Evolutionary conservation across 1,140 invertebrate species (phyloP).

Genomic region (Leguminivora glycinivorella): DNA sequence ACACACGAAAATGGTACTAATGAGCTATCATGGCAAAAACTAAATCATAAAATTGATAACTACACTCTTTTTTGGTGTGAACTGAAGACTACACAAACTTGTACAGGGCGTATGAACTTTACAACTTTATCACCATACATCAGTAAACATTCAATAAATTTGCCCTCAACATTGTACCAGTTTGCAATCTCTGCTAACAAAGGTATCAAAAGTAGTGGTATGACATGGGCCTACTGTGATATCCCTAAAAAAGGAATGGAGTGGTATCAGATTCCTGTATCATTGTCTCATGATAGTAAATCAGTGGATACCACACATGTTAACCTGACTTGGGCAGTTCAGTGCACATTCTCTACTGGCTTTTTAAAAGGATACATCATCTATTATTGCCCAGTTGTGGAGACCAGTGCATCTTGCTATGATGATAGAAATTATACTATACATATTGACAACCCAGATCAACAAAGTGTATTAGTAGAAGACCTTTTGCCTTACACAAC

Average conservation of each 20-base stretch:
- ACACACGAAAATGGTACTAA: conserved; percentile 83
- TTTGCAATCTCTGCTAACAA: conserved; percentile 87
- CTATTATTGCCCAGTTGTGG: conserved; percentile 83
- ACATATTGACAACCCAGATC: conserved; percentile 54
- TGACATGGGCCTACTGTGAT: conserved; percentile 88
- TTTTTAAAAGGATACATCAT: conserved; percentile 84
- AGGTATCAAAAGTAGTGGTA: conserved; percentile 83
- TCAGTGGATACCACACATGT: conserved; percentile 80
- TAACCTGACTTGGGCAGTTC: conserved; percentile 84
- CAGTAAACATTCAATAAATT: conserved; percentile 61
- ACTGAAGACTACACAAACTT: conserved; percentile 62
- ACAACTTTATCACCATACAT: conserved; percentile 56
- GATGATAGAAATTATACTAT: conserved; percentile 62
- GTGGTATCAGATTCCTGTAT: conserved; percentile 84
- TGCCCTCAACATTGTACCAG: conserved; percentile 68
- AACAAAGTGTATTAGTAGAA: conserved; percentile 74
- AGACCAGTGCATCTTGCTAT: conserved; percentile 71
- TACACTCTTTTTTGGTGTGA: conserved; percentile 89
- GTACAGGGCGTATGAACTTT: conserved; percentile 63
- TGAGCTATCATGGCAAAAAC: conserved; percentile 85
- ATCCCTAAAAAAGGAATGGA: conserved; percentile 84
- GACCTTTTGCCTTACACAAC: conserved; percentile 87
- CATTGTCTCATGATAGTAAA: conserved; percentile 72
- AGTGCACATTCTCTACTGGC: conserved; percentile 84
- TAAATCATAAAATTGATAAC: conserved; percentile 56